Evolutionary conservation across 1,140 invertebrate species (phyloP), one percentile per base, ranked within the genome.

Genomic region (Heterodera schachtii): DNA sequence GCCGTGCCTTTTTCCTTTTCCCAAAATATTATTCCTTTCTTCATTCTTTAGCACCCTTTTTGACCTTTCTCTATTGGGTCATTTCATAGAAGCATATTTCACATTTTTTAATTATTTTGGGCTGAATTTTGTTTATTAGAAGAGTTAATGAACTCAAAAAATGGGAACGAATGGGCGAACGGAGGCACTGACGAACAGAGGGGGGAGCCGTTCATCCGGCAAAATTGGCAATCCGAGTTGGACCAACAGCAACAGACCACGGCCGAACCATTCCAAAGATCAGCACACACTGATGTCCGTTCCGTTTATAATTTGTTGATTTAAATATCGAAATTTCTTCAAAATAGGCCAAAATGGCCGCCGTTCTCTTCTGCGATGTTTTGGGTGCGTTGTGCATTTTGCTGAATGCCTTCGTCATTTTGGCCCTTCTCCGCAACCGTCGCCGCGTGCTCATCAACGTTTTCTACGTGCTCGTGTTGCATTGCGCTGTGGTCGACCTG

Each of bases 381-480:
- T 79, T 88, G 19, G 87, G 87, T 49, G 85, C 81, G 49, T 78
- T 89, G 16, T 88, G 84, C 44, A 81, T 88, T 67, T 52, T 88
- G 66, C 73, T 89, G 57, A 88, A 88, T 70, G 70, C 85, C 13
- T 88, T 88, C 66, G 87, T 88, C 9, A 87, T 88, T 49, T 73
- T 82, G 52, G 85, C 87, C 1, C 44, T 88, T 7, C 31, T 88
- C 11, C 83, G 86, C 7, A 88, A 88, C 70, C 85, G 87, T 11
- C 73, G 84, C 52, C 78, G 88, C 21, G 86, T 90, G 49, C 75
- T 89, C 13, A 57, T 69, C n/a, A 89, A 89, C 73, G 89, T 89
- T 13, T 89, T 89, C 82, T 89, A 89, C 73, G 87, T 89, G 3
- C 79, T 89, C 16, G 88, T 89, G 11, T 70, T 89, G 11, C 89